Base-by-base conservation (phyloP, 2,113 vertebrate species). In the Lycaon pictus region DNA sequence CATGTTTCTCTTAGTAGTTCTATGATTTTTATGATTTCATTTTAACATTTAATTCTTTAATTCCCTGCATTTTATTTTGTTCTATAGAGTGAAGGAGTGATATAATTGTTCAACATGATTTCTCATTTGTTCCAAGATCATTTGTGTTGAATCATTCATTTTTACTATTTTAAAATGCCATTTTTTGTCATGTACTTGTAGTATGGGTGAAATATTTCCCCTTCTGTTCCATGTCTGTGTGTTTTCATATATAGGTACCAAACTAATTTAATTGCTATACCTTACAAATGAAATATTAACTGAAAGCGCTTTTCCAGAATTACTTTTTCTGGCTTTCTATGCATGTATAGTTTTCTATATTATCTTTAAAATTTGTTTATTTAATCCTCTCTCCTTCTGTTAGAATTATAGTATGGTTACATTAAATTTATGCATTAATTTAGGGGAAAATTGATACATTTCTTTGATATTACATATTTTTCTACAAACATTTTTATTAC, bases 281-380 rank as follows among this genome's bases (percentile, higher is more conserved):
- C 22, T 62, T 95, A 84, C 35, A 76, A 83, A 72, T 93, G 86
- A 97, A 95, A 76, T 90, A 22, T 8, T 65, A 60, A 15, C 11
- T 82, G 23, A 58, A 53, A 55, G 80, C 12, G 8, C 32, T 97
- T 95, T 87, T 87, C 37, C 58, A 67, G 20, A 77, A n/a, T 82
- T 53, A 53, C 74, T 80, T 83, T 71, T 77, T 20, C 22, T 92
- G 62, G 9, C 32, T 76, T 15, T 74, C 27, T 67, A 25, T 72
- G 35, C 37, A 4, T 93, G 10, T 56, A 13, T 84, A 32, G 72
- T 58, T 85, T 92, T 83, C 63, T 88, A 11, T 17, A 27, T 81
- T n/a, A 93, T 92, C 48, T 92, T 48, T 51, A 84, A 84, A 60
- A 35, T 82, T 51, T 80, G 43, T 58, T 80, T 48, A 65, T 58